Evolutionary conservation across 2,888 invertebrate species (phyloP).

Genomic region (Drosophila greeni): DNA sequence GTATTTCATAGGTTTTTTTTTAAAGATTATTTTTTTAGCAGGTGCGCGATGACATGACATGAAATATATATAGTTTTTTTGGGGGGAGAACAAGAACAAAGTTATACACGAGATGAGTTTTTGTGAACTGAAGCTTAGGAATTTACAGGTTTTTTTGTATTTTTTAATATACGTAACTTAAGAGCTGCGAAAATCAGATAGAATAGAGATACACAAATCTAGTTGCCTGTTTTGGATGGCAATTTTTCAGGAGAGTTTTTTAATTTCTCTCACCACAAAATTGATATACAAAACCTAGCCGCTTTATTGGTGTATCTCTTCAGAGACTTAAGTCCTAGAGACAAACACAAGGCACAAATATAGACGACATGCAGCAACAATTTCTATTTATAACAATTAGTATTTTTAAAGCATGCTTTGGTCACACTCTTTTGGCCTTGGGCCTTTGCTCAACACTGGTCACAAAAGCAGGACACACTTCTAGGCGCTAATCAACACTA

Average conservation of each 20-base stretch:
- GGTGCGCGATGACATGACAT: slow-evolving; percentile 40
- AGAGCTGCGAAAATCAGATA: slow-evolving; percentile 57
- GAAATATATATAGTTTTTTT: slow-evolving; percentile 9
- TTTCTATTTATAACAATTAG: slow-evolving; percentile 1
- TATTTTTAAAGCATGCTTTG: slow-evolving; percentile 61
- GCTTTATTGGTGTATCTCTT: slow-evolving; percentile 64
- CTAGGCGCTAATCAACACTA: slow-evolving; percentile 41
- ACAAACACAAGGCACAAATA: slow-evolving; percentile 46
- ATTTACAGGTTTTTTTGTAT: slow-evolving; percentile 23
- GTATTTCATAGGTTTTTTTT: slow-evolving; percentile 66
- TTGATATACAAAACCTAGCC: slow-evolving; percentile 59
- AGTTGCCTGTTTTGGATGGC: slow-evolving; percentile 56
- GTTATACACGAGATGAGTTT: slow-evolving; percentile 60
- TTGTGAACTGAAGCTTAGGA: slow-evolving; percentile 46
- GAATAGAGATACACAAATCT: slow-evolving; percentile 67
- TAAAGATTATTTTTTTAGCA: slow-evolving; percentile 29
- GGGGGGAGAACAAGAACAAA: slow-evolving; percentile 58
- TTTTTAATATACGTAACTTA: slow-evolving; percentile 56
- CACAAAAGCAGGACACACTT: slow-evolving; percentile 60
- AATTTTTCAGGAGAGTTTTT: no score
- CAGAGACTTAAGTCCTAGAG: slow-evolving; percentile 42
- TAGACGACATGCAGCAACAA: slow-evolving; percentile 58
- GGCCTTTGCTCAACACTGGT: slow-evolving; percentile 56
- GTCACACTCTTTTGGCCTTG: slow-evolving; percentile 40
- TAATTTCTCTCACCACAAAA: no score